Evolutionary conservation across 2,113 vertebrate genomes (phyloP), one percentile per base, ranked within the genome.

Genomic region (Charadrius vociferus): DNA sequence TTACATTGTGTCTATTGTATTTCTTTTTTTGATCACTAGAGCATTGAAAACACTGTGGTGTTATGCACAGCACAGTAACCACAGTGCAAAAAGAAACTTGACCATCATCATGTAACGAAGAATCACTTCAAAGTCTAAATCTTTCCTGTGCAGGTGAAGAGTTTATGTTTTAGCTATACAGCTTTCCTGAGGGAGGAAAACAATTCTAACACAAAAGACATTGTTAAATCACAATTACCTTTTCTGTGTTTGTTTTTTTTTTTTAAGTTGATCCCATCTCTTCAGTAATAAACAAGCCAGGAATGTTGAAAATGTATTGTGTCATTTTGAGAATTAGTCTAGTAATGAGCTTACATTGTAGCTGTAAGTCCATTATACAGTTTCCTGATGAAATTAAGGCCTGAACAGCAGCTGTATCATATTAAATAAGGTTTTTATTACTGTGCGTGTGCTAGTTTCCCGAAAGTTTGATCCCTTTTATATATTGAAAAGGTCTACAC

Each of bases 51-150:
- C 39, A 92, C 30, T 39, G 3, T 36, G 85, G 78, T 80, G 59
- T 92, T 95, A 81, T 27, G 65, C 67, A 96, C 78, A 97, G 92
- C 45, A 90, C 32, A 73, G 11, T 47, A 95, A 95, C 75, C 45
- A 86, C 55, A 87, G 62, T 50, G 47, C 47, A 68, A 81, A 91
- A 95, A 5, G 15, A 95, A 95, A 90, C 39, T 65, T 79, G 43
- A 79, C 56, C 3, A 0, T 58, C n/a, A 78, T 27, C n/a, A 6
- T 15, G 27, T 32, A 91, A 81, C 0, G 2, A 87, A 84, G 49
- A 89, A 94, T 91, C 81, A 78, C 84, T 95, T 88, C 74, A 90
- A 94, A 96, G 78, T 83, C 65, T 50, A 21, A 77, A 74, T 43
- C 41, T 88, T 83, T 86, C 71, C 71, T 71, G 26, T 41, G 59